These are phyloP conservation scores for Protobothrops mucrosquamatus DNA, from an alignment of 2,113 vertebrate genomes.

Conservation along the genomic window DNA sequence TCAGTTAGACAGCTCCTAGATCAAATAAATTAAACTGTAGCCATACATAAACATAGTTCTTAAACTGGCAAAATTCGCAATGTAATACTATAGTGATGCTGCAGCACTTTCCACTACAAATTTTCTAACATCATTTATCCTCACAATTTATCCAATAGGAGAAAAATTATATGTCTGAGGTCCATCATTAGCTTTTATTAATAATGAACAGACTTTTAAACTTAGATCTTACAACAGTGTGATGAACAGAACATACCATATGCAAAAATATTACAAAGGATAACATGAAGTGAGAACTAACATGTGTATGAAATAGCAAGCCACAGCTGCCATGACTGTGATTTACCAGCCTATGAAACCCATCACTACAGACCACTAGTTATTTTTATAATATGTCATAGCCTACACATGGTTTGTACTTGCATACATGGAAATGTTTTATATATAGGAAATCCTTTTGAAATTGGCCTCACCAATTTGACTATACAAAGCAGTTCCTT, in stretches of 20 bases:
- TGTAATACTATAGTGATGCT: not conserved
- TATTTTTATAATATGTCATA: not conserved
- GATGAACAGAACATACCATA: not conserved
- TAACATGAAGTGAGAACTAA: not conserved
- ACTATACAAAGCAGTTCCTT: not conserved
- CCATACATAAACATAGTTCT: not conserved
- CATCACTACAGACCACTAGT: not conserved
- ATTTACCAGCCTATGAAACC: not conserved
- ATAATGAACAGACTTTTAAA: not conserved
- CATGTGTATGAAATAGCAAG: not conserved
- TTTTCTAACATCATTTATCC: not conserved
- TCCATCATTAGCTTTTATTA: not conserved
- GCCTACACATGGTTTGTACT: not conserved
- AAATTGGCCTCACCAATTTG: not conserved
- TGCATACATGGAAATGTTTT: not conserved
- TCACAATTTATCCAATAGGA: not conserved
- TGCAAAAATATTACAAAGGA: not conserved
- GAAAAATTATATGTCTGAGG: not conserved
- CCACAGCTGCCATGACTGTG: not conserved
- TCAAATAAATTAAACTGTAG: not conserved
- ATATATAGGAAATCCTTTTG: not conserved
- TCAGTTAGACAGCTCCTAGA: not conserved
- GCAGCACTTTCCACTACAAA: not conserved
- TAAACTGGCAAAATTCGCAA: not conserved
- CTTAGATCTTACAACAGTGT: not conserved